Percentiles rank a stretch among this genome's conserved stretches.
phyloP scores from a whole-genome alignment of 2,113 vertebrate genomes.

The Apodemus sylvaticus region DNA sequence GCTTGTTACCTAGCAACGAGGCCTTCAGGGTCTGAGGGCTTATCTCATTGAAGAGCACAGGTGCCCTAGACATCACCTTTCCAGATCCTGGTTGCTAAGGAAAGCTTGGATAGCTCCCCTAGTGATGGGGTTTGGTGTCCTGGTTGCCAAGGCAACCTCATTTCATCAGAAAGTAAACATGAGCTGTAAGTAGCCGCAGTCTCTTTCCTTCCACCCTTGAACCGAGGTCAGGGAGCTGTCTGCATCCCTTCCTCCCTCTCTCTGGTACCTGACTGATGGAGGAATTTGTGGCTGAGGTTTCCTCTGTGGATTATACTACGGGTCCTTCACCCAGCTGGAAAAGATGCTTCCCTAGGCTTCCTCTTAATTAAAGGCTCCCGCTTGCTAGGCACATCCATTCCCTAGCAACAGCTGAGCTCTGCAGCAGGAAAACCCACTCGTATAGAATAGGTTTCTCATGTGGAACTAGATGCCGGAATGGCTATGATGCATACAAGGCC shows the following conservation, averaged over 20 bases:
- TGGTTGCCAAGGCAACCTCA: slow-evolving; percentile 64
- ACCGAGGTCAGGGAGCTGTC: background rate
- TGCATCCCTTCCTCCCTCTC: background rate
- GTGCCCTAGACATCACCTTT: slow-evolving; percentile 35
- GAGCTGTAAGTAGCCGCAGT: background rate
- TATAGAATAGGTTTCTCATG: background rate
- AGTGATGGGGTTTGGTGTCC: background rate
- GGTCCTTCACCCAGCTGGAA: background rate
- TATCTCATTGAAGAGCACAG: slow-evolving; percentile 24
- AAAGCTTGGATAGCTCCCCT: background rate
- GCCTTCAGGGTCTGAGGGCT: background rate
- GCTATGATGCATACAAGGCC: background rate
- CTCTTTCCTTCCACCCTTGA: slow-evolving; percentile 31
- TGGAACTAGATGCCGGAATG: background rate
- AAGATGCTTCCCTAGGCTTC: background rate
- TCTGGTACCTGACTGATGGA: background rate
- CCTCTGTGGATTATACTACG: background rate
- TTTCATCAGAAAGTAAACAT: slow-evolving; percentile 33
- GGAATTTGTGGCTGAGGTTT: background rate
- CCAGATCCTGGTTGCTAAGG: slow-evolving; percentile 60
- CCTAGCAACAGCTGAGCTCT: background rate
- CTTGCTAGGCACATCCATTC: background rate
- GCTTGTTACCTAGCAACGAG: slow-evolving; percentile 59
- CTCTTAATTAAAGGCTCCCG: slow-evolving; percentile 18
- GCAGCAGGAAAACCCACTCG: background rate